Evolutionary conservation across 2,797 vertebrate genomes (phyloP).

Genomic region (Rhinogobio ventralis): DNA sequence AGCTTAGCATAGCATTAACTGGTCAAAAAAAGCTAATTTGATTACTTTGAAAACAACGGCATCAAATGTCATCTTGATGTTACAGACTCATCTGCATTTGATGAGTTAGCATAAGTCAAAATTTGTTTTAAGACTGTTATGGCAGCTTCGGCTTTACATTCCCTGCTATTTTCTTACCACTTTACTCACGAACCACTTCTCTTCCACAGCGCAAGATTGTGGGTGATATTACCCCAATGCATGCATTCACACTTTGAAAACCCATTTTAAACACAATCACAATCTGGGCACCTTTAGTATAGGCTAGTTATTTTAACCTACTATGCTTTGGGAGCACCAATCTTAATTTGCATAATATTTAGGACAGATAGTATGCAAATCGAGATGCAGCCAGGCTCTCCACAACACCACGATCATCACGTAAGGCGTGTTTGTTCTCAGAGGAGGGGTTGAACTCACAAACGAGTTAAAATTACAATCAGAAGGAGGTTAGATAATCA

Average conservation of each 20-base stretch:
- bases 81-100: not conserved
- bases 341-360: slow-evolving; percentile 26
- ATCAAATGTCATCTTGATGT: not conserved
- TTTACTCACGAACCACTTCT: not conserved
- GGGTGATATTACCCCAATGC: not conserved
- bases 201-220: not conserved
- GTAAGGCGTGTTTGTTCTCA: not conserved
- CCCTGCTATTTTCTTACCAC: not conserved
- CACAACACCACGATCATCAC: slow-evolving; percentile 7
- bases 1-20: not conserved
- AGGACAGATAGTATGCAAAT: slow-evolving; percentile 8
- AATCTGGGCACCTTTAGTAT: not conserved
- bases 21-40: not conserved
- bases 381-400: not conserved
- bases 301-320: not conserved
- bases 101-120: not conserved
- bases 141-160: not conserved
- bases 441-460: not conserved
- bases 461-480: slow-evolving; percentile 41
- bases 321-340: not conserved
- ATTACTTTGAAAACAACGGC: not conserved
- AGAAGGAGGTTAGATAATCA: slow-evolving; percentile 44
- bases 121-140: not conserved
- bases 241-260: not conserved
- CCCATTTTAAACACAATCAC: not conserved